phyloP scores from a whole-genome alignment of 2,888 invertebrate genomes.

The Harpalus rufipes region DNA sequence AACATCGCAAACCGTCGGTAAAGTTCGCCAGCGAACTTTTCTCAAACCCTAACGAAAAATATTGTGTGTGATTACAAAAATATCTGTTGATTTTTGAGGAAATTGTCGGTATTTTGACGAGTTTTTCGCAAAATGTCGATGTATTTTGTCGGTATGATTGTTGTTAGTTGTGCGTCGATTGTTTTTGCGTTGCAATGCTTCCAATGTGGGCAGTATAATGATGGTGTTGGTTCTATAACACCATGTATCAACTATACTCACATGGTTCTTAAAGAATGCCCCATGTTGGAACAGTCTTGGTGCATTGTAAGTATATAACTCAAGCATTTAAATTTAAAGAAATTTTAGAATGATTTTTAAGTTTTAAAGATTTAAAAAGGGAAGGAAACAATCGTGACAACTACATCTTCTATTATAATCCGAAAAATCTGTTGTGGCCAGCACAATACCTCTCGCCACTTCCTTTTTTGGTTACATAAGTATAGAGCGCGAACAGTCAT shows the following conservation, averaged over 20 bases:
- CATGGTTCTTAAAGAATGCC: conserved; percentile 85
- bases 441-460: too few relatives aligned
- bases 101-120: background rate
- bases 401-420: too few relatives aligned
- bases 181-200: conserved; percentile 83
- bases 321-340: background rate
- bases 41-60: too few relatives aligned
- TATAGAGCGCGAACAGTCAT: too few relatives aligned
- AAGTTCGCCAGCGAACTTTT: background rate
- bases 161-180: conserved; percentile 70
- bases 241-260: conserved; percentile 89
- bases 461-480: too few relatives aligned
- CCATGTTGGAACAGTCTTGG: conserved; percentile 80
- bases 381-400: too few relatives aligned
- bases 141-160: conserved; percentile 67
- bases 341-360: background rate
- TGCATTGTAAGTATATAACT: conserved; percentile 86
- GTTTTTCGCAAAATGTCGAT: background rate
- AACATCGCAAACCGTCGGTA: conserved; percentile 24
- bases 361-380: background rate
- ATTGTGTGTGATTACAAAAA: too few relatives aligned
- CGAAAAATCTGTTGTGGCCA: too few relatives aligned
- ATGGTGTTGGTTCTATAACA: conserved; percentile 91
- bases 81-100: background rate
- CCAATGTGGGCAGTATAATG: conserved; percentile 91